Base-by-base conservation (phyloP, 1,140 invertebrate species). In the Lysiphlebus fabarum region DNA sequence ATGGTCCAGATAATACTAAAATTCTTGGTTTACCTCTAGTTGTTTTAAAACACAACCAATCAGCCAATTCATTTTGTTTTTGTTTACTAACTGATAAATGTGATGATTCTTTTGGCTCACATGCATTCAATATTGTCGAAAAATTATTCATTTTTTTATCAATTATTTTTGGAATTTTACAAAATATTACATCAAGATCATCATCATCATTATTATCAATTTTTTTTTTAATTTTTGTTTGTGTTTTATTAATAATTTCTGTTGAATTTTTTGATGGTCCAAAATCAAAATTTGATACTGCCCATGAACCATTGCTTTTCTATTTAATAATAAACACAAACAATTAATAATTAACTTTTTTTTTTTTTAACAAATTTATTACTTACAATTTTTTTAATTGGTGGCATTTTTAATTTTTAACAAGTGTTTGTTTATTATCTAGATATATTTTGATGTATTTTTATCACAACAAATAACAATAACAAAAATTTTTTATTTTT, bases 1-100 rank as follows among this genome's bases (percentile, higher is more conserved):
- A 82, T 12, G 89, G 86, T 2, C 88, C 89, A 7, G 84, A 84
- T n/a, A 90, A 58, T 2, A 90, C 66, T 33, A 90, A 69, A 42
- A 87, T 81, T n/a, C 71, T 73, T 14, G 83, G 81, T 38, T 74
- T 80, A 7, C 71, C 72, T 47, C 72, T 79, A 9, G 36, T 60
- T 11, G 67, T 58, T 59, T 65, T 69, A 9, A 43, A 45, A 17
- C 53, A 55, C 40, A 80, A 57, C 78, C 78, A 80, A 34, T 63
- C 64, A 6, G 38, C 56, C 11, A 79, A 72, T 62, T 79, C 77
- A 53, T 71, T 69, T 36, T 74, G 74, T 54, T 80, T 80, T 47
- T 76, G 75, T 34, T 51, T 68, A 49, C 78, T 80, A 0, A 78
- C 49, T 5, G 66, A 68, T 49, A 79, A 69, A 54, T 80, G 75